Evolutionary conservation across 2,113 vertebrate genomes (phyloP).

Genomic region (Scalopus aquaticus): DNA sequence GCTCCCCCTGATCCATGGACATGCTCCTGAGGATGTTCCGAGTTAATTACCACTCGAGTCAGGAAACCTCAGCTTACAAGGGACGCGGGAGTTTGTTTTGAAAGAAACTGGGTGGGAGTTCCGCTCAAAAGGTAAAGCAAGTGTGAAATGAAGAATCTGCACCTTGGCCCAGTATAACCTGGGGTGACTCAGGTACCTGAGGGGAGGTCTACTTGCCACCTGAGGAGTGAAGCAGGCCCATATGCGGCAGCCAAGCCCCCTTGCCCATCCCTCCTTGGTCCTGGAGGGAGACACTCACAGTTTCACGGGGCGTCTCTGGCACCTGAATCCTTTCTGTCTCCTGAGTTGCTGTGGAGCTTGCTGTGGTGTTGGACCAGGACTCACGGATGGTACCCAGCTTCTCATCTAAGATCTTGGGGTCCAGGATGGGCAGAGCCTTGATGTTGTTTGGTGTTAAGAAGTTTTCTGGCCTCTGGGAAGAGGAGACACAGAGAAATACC

Average conservation of each 20-base stretch:
- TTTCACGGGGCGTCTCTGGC: rapidly evolving
- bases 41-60: not conserved
- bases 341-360: not conserved
- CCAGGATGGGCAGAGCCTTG: conserved; percentile 62
- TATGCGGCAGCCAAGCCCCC: not conserved
- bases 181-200: not conserved
- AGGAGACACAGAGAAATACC: conserved; percentile 7
- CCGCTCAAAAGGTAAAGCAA: not conserved
- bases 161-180: not conserved
- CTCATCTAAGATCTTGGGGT: conserved; percentile 26
- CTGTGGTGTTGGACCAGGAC: not conserved
- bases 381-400: not conserved
- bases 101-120: not conserved
- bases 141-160: not conserved
- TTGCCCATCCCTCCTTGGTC: not conserved
- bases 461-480: conserved; percentile 69
- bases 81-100: not conserved
- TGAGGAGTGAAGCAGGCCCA: not conserved
- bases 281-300: not conserved
- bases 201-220: too few relatives aligned
- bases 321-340: not conserved
- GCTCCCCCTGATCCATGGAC: not conserved
- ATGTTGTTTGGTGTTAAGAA: conserved; percentile 67
- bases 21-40: not conserved
- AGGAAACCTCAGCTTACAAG: not conserved